These are phyloP conservation scores for Ptychoptera contaminata DNA, from an alignment of 2,888 invertebrate genomes.

Conservation along the genomic window DNA sequence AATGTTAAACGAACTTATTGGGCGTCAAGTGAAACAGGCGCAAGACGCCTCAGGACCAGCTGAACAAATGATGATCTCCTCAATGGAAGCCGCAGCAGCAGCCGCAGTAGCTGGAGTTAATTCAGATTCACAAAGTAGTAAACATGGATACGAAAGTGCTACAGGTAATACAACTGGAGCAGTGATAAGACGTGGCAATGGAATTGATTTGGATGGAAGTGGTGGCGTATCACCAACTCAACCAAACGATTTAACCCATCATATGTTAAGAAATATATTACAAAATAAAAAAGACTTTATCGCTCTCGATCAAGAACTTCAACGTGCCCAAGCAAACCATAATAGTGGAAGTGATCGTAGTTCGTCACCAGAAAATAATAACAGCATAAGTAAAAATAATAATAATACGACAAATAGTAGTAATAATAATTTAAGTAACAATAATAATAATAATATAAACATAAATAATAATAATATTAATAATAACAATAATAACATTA, in stretches of 20 bases:
- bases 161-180: slow-evolving; percentile 1
- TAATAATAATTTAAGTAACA: slow-evolving; percentile 22
- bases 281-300: slow-evolving; percentile 77
- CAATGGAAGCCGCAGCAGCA: slow-evolving; percentile 22
- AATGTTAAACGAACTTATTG: slow-evolving; percentile 81
- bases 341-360: slow-evolving; percentile 19
- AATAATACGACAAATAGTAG: slow-evolving; percentile 5
- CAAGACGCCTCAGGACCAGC: slow-evolving; percentile 40
- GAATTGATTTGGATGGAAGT: slow-evolving; percentile 4
- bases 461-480: slow-evolving; percentile 35
- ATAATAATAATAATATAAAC: slow-evolving; percentile 41
- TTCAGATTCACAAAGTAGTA: slow-evolving; percentile 15
- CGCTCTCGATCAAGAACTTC: slow-evolving; percentile 52
- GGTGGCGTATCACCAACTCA: slow-evolving; percentile 13
- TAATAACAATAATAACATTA: slow-evolving; percentile 21
- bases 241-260: slow-evolving; percentile 48
- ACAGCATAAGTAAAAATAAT: slow-evolving; percentile 24
- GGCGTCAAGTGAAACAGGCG: slow-evolving; percentile 61
- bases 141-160: slow-evolving; percentile 10
- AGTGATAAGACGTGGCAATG: background rate
- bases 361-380: slow-evolving; percentile 28
- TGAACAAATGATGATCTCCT: slow-evolving; percentile 33
- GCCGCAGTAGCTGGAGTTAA: slow-evolving; percentile 18
- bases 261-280: slow-evolving; percentile 79
- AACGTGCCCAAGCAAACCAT: slow-evolving; percentile 34